phyloP scores from a whole-genome alignment of 2,113 vertebrate species.

The Scophthalmus maximus region DNA sequence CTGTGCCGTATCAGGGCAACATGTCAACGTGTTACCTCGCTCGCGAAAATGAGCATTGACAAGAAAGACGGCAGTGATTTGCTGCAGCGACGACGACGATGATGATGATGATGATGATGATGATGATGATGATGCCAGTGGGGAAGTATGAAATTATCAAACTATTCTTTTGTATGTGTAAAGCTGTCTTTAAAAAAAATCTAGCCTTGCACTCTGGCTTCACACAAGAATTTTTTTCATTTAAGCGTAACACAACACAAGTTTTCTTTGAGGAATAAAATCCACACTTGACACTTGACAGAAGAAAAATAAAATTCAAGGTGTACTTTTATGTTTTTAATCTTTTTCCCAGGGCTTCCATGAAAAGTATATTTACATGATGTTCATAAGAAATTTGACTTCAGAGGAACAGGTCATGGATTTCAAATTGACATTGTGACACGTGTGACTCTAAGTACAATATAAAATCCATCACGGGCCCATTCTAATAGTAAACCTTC shows the following conservation, averaged over 20 bases:
- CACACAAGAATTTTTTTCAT: neutral
- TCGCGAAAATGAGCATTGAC: constrained; percentile 63
- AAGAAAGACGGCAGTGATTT: constrained; percentile 59
- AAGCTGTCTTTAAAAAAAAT: constrained; percentile 9
- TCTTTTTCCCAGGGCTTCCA: neutral
- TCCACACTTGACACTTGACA: neutral
- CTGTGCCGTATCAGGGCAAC: constrained; percentile 47
- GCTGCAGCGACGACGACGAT: too few relatives aligned
- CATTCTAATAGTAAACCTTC: neutral
- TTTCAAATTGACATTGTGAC: too few relatives aligned
- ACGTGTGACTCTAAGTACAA: neutral
- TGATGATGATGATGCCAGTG: constrained; percentile 37
- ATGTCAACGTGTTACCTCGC: constrained; percentile 69
- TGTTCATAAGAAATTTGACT: too few relatives aligned
- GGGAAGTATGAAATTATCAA: constrained; percentile 64
- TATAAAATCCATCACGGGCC: neutral
- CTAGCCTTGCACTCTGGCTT: neutral
- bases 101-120: too few relatives aligned
- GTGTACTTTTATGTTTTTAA: neutral
- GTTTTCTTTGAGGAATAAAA: neutral
- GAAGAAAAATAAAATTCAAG: neutral
- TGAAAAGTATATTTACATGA: neutral
- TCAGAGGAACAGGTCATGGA: too few relatives aligned
- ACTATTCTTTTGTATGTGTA: constrained; percentile 13
- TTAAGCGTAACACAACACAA: neutral